Evolutionary conservation across 1,140 invertebrate genomes (phyloP), one percentile per base, ranked within the genome.

Genomic region (Lerema accius): DNA sequence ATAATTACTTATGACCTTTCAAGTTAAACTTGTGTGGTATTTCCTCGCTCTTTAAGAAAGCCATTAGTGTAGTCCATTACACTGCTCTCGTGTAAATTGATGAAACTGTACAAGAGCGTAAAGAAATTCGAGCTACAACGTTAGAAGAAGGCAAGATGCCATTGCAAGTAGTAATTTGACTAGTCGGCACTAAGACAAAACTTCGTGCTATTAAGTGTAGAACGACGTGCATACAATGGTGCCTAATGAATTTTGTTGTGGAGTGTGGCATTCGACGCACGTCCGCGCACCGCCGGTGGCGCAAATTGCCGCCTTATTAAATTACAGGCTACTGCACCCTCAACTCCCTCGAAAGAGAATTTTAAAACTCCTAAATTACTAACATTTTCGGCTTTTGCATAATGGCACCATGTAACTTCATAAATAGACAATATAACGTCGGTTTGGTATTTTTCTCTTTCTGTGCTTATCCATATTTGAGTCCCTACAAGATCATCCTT

Each of bases 241-340:
- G 35, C 60, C 65, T 84, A 86, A 84, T 84, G 78, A 81, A 86
- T 83, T 86, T 86, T 78, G 73, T 73, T 63, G 67, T 76, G 69
- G 61, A 67, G 60, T 49, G 63, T 16, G 63, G 72, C 73, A 82
- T 86, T 79, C 82, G 63, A 60, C 68, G 82, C 82, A 86, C 82
- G 84, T 83, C 70, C 73, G 48, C 70, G 63, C 59, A 59, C 66
- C 69, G 69, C 45, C 71, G 62, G 70, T 69, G 66, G 69, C 67
- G 73, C 72, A 74, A 86, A 84, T 84, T 86, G 73, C 72, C 72
- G 67, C 69, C 77, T 84, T 83, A 86, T 84, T 86, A 76, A 82
- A 84, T 86, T 82, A 81, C 69, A 59, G 62, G 46, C 61, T 32
- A 55, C 56, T 67, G 74, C 69, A 74, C 61, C 65, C 55, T 53